Conservation (phyloP, 2,113 vertebrate species). For the Silurus asotus region DNA sequence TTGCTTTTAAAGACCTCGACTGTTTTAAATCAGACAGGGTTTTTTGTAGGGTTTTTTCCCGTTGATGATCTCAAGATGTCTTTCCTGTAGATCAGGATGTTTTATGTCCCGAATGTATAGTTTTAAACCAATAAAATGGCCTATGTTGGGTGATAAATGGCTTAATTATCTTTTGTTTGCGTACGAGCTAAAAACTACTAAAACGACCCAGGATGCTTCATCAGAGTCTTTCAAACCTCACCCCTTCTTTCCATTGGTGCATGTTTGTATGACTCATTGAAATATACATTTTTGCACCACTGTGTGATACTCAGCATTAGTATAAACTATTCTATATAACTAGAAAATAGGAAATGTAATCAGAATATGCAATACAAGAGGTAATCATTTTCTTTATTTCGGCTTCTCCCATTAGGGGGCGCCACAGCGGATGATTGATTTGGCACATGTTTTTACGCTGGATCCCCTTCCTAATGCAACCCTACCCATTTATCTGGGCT, state of each 20-base stretch:
- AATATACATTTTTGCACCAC: not conserved
- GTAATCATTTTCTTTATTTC: too few relatives aligned
- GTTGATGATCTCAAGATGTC: conserved; percentile 39
- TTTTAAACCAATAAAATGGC: not conserved
- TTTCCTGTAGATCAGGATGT: conserved; percentile 52
- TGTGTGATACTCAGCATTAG: not conserved
- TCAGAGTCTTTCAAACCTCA: not conserved
- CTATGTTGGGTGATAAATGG: conserved; percentile 4
- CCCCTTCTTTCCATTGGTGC: not conserved
- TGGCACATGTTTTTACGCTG: too few relatives aligned
- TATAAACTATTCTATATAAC: not conserved
- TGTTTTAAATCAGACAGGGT: conserved; percentile 18
- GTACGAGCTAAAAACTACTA: not conserved
- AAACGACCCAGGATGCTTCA: not conserved
- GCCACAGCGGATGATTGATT: too few relatives aligned
- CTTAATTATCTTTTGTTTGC: conserved; percentile 10
- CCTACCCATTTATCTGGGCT: too few relatives aligned
- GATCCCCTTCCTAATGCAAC: too few relatives aligned
- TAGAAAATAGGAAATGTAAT: not conserved
- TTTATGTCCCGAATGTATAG: conserved; percentile 36
- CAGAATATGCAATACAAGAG: not conserved
- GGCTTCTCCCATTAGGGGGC: too few relatives aligned
- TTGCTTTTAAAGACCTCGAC: conserved; percentile 21
- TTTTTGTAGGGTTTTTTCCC: not conserved
- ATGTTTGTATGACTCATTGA: not conserved